phyloP scores from a whole-genome alignment of 2,888 invertebrate species.

The Cantharis rustica region DNA sequence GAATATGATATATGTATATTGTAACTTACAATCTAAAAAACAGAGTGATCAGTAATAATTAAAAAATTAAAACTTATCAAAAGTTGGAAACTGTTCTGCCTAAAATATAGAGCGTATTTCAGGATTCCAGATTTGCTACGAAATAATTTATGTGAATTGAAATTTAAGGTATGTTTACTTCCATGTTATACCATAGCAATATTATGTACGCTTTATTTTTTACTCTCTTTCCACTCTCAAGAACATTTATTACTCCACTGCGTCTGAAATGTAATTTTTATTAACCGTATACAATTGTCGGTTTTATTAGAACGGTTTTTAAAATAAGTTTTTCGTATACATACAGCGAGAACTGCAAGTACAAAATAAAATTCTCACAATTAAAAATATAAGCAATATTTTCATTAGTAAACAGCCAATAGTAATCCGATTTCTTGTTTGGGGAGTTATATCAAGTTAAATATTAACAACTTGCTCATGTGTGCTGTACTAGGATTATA shows the following conservation, averaged over 20 bases:
- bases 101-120: not conserved
- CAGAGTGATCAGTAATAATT: not conserved
- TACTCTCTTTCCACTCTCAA: not conserved
- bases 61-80: not conserved
- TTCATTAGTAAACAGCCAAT: too few species aligned
- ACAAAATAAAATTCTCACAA: too few species aligned
- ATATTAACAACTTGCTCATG: too few species aligned
- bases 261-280: not conserved
- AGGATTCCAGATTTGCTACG: not conserved
- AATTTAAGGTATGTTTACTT: not conserved
- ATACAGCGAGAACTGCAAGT: too few species aligned
- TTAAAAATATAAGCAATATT: too few species aligned
- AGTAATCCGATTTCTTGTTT: too few species aligned
- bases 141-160: not conserved
- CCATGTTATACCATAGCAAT: not conserved
- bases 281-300: not conserved
- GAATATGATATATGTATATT: not conserved
- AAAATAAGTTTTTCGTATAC: not conserved
- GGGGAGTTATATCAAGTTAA: too few species aligned
- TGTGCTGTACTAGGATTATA: too few species aligned
- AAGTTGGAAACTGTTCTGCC: not conserved
- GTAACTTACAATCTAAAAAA: not conserved
- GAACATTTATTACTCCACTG: not conserved
- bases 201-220: not conserved
- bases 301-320: not conserved